A percentile compares a stretch with the other conserved stretches of the same genome.
phyloP scores from a whole-genome alignment of 2,888 invertebrate genomes.

The Cantharis rustica region DNA sequence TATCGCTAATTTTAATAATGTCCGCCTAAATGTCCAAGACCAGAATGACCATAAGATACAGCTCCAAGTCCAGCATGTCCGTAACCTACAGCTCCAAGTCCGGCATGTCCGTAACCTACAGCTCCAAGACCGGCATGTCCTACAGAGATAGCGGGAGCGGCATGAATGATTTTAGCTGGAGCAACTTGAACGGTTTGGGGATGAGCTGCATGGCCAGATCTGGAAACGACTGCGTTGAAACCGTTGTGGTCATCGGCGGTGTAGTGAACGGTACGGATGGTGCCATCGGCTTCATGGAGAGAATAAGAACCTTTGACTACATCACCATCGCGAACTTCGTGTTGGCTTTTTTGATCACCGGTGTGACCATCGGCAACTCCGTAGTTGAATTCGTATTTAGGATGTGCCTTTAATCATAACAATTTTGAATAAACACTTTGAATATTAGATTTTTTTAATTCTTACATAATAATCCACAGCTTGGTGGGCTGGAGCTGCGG shows the following conservation, averaged over 20 bases:
- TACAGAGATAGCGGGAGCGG: conserved; percentile 24
- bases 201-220: conserved; percentile 61
- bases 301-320: conserved; percentile 62
- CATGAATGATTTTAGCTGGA: conserved; percentile 6
- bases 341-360: conserved; percentile 62
- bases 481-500: conserved; percentile 6
- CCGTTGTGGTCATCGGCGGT: conserved; percentile 63
- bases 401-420: conserved; percentile 52
- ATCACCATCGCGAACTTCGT: conserved; percentile 61
- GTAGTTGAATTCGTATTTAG: conserved; percentile 64
- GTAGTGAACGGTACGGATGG: conserved; percentile 62
- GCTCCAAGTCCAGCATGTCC: conserved; percentile 10
- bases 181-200: conserved; percentile 43
- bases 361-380: conserved; percentile 61
- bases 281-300: conserved; percentile 62
- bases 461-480: conserved; percentile 25
- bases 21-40: not conserved
- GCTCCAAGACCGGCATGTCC: conserved; percentile 22
- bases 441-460: not conserved
- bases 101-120: conserved; percentile 1
- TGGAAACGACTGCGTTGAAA: conserved; percentile 52
- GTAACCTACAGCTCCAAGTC: not conserved
- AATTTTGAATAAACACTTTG: not conserved
- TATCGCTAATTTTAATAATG: conserved; percentile 23
- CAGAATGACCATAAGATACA: not conserved